Percentiles rank a stretch among this genome's conserved stretches.
Conservation (phyloP, 2,888 invertebrate genomes). For the Dasysyrphus albostriatus region DNA sequence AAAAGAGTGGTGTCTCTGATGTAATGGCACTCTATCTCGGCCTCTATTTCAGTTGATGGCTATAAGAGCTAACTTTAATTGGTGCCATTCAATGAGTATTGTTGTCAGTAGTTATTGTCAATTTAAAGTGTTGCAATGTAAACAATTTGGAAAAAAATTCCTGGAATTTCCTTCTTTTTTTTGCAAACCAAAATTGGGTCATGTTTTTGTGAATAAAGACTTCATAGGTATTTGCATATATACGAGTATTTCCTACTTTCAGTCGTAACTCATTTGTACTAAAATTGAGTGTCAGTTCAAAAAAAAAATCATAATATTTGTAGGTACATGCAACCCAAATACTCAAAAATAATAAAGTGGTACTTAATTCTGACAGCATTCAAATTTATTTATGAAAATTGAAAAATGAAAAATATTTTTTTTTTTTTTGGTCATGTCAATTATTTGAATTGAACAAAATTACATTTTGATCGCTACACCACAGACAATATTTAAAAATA, state of each 20-base stretch:
- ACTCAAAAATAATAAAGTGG: neutral
- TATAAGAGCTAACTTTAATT: conserved; percentile 23
- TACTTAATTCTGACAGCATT: neutral
- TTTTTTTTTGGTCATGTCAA: neutral
- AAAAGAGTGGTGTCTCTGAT: neutral
- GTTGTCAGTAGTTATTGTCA: conserved; percentile 3
- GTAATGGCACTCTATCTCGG: conserved; percentile 2
- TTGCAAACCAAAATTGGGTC: neutral
- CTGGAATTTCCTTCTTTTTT: neutral
- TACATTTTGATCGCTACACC: neutral
- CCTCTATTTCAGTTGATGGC: conserved; percentile 2
- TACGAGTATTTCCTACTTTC: too few species aligned
- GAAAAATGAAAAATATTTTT: neutral
- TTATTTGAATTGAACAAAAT: neutral
- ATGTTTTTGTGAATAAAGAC: neutral
- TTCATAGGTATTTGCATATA: neutral
- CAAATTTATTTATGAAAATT: neutral
- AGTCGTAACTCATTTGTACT: too few species aligned
- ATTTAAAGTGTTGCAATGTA: conserved; percentile 9
- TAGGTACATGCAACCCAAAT: too few species aligned
- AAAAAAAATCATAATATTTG: too few species aligned
- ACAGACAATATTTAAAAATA: too few species aligned
- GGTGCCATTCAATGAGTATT: conserved; percentile 13
- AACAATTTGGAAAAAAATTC: neutral
- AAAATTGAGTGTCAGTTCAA: too few species aligned